Base-by-base conservation (phyloP, 2,113 vertebrate genomes). In the Toxotes jaculatrix region DNA sequence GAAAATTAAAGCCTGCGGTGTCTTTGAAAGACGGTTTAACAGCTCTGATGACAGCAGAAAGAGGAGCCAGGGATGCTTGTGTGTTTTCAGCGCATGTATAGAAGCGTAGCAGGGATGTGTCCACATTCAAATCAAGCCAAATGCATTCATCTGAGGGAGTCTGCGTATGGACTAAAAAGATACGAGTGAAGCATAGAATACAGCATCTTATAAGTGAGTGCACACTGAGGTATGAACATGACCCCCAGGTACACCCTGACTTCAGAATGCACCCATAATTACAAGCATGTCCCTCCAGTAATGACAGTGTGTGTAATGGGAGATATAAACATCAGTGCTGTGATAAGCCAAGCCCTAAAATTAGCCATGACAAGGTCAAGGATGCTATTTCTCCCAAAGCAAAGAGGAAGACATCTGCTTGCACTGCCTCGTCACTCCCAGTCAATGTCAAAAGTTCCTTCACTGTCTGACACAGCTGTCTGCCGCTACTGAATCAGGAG, bases 311-410 rank as follows among this genome's bases (percentile, higher is more conserved):
- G 79, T 87, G 91, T 92, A 92, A 93, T 91, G 85, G 79, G 89
- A 93, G 93, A 94, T 82, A 92, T 88, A 95, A 95, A 94, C 92
- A 92, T 80, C 78, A 89, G 80, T 53, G 32, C 88, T 85, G 88
- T 74, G 86, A 93, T 94, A 92, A 92, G 90, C 89, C 47, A 21
- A 76, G 84, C 67, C 72, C 92, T 93, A 93, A 93, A 93, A 94
- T 94, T 93, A 94, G 88, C 86, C 68, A 51, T 61, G 89, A 90
- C 78, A 89, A 92, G 92, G 90, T 93, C 91, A 90, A 93, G 88
- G 89, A 92, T 91, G 88, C 88, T 27, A 85, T 86, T 83, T 89
- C 90, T 91, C 86, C 89, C 86, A 84, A 90, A 93, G 91, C 92
- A 87, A 87, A 85, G 80, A 91, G 82, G 84, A 88, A 91, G 91